Base-by-base conservation (phyloP, 2,888 invertebrate genomes). In the Acleris emargana region DNA sequence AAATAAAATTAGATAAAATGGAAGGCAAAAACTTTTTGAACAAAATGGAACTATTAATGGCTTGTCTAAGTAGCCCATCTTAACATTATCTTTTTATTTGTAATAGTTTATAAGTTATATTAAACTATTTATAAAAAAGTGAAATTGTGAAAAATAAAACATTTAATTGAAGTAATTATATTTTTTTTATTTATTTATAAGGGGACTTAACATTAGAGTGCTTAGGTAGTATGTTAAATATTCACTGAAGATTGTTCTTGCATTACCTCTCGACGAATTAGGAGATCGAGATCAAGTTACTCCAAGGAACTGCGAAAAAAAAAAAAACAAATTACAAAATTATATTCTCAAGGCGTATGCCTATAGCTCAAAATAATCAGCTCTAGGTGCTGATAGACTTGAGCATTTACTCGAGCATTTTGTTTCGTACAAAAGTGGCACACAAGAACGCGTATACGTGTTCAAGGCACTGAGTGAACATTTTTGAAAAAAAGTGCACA, bases 21-120 rank as follows among this genome's bases (percentile, higher is more conserved):
- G 98, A 99, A 84, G 99, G 99, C 58, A 97, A 97, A 80, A 99
- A 98, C 89, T 98, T 99, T 84, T 93, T 98, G 6, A 98, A 98
- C 81, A 99, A 99, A 93, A 97, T 99, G 96, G 99, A 99, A 91
- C 93, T 98, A 75, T 94, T 99, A 5, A 98, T 99, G 98, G 98
- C 98, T 63, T 96, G 96, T 76, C 90, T 96, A 16, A 96, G 96
- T 69, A 96, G 96, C 79, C 95, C 95, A 69, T 95, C 95, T 50
- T 94, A 92, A 87, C 9, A 45, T 51, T 13, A 11, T 17, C 17
- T 60, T 18, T 50, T 18, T 50, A 59, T 9, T 55, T 20, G 42
- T 43, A 17, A 43, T 47, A 64, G 51, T n/a, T 17, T 28, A 2
- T 47, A 53, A 54, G 54, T 43, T 9, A 45, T 6, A n/a, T n/a